Evolutionary conservation across 1,140 invertebrate species (phyloP).

Genomic region (Pseudomyrmex pallidus): DNA sequence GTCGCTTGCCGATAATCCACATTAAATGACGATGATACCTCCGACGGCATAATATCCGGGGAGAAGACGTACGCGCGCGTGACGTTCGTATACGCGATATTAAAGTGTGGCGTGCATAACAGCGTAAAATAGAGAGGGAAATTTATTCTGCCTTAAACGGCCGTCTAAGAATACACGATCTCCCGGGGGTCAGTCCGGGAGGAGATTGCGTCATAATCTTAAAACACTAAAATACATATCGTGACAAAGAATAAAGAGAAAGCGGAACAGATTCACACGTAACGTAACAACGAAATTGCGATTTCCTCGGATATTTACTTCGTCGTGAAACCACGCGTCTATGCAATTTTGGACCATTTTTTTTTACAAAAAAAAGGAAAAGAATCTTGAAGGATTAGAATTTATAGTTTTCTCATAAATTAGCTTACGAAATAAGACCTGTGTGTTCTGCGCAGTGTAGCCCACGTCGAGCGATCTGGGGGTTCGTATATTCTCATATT

Average conservation of each 20-base stretch:
- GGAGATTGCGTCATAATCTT: constrained; percentile 34
- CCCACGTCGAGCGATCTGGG: constrained; percentile 26
- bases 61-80: constrained; percentile 27
- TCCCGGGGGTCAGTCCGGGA: background rate
- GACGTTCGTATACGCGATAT: constrained; percentile 45
- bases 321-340: background rate
- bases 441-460: background rate
- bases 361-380: too few species aligned
- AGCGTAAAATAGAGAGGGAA: background rate
- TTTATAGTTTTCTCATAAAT: background rate
- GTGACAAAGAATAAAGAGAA: constrained; percentile 25
- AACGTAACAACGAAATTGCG: background rate
- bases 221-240: constrained; percentile 9
- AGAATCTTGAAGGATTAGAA: too few species aligned
- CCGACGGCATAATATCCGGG: constrained; percentile 38
- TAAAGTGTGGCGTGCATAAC: constrained; percentile 10
- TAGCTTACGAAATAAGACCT: constrained; percentile 12
- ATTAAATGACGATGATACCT: constrained; percentile 65
- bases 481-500: constrained; percentile 42
- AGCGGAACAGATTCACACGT: background rate
- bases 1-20: constrained; percentile 66
- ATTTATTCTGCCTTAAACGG: constrained; percentile 17
- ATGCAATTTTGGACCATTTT: too few species aligned
- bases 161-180: background rate
- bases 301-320: background rate